Evolutionary conservation across 1,140 invertebrate genomes (phyloP).

Genomic region (Ptiloglossa arizonensis): DNA sequence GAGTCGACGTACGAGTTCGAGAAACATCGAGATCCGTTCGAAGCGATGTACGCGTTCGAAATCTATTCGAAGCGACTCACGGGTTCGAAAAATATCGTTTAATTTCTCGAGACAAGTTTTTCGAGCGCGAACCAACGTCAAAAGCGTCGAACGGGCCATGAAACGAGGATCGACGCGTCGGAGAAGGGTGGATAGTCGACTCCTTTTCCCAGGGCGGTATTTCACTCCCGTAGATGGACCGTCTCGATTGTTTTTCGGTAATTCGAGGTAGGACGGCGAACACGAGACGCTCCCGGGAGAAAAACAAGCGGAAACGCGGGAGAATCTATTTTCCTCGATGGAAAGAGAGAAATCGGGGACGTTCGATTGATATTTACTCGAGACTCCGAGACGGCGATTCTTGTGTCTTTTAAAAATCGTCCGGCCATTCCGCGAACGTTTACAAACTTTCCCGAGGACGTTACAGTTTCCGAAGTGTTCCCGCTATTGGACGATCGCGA

Average conservation of each 20-base stretch:
- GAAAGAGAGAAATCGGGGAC: slow-evolving; percentile 4
- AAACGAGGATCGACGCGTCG: slow-evolving; percentile 24
- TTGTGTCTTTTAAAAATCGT: background rate
- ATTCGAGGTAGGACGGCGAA: slow-evolving; percentile 6
- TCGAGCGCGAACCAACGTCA: too few relatives aligned
- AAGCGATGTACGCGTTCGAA: too few relatives aligned
- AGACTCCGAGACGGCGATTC: background rate
- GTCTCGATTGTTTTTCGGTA: slow-evolving; percentile 44
- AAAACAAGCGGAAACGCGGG: background rate
- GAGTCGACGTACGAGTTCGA: too few relatives aligned
- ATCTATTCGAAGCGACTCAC: too few relatives aligned
- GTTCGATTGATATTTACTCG: slow-evolving; percentile 37
- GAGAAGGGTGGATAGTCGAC: background rate
- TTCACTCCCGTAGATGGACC: slow-evolving; percentile 4
- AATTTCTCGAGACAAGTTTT: background rate
- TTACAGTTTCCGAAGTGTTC: background rate
- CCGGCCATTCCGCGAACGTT: background rate
- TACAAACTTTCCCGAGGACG: background rate
- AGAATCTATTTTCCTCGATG: slow-evolving; percentile 5
- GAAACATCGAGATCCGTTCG: too few relatives aligned
- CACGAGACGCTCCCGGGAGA: background rate
- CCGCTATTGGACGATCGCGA: background rate
- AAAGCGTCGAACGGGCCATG: slow-evolving; percentile 19
- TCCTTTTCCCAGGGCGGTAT: slow-evolving; percentile 11
- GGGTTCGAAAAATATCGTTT: background rate